A percentile compares a stretch with the other conserved stretches of the same genome.
These are phyloP conservation scores for Mystacides longicornis DNA, from an alignment of 2,888 invertebrate species.

Conservation along the genomic window DNA sequence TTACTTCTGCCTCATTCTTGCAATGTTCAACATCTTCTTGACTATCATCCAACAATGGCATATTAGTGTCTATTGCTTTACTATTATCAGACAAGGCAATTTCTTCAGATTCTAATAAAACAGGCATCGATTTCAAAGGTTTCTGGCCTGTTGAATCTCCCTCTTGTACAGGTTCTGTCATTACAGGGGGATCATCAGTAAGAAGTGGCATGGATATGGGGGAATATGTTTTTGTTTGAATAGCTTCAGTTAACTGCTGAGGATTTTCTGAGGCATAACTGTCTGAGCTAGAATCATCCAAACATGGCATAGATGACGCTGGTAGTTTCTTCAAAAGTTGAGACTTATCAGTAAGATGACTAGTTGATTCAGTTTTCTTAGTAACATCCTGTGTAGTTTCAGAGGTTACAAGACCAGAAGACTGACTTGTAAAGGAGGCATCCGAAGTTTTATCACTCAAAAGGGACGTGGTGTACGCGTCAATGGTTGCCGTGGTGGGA, in stretches of 20 bases:
- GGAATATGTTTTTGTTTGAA: conserved; percentile 34
- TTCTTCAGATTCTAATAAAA: conserved; percentile 41
- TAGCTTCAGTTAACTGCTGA: conserved; percentile 26
- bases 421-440: background rate
- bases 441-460: background rate
- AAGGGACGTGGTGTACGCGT: background rate
- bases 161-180: background rate
- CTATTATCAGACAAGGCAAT: conserved; percentile 30
- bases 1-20: background rate
- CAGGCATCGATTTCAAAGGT: conserved; percentile 49
- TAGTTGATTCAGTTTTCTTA: background rate
- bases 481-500: background rate
- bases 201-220: conserved; percentile 55
- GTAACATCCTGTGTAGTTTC: background rate
- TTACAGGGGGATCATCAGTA: conserved; percentile 39
- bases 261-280: conserved; percentile 35
- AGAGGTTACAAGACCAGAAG: background rate
- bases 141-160: background rate
- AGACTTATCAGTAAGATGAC: background rate
- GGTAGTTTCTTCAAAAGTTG: conserved; percentile 29
- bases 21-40: conserved; percentile 27
- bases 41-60: background rate
- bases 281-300: conserved; percentile 34
- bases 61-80: background rate
- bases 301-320: conserved; percentile 26